phyloP scores from a whole-genome alignment of 2,888 invertebrate species.

The Sialis lutaria region DNA sequence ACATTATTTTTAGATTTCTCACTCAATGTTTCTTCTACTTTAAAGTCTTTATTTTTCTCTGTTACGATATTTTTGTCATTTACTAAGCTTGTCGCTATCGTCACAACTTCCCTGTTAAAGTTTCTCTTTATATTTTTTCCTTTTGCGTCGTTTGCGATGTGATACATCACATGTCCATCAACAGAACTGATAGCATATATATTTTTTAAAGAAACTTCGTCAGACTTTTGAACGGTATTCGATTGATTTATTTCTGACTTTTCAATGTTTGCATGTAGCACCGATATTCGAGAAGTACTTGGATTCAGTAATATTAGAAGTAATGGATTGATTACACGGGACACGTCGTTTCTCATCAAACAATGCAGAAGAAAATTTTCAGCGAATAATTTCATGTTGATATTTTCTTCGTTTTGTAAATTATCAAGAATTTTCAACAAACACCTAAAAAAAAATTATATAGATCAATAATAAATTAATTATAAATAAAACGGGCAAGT shows the following conservation, averaged over 20 bases:
- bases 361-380: slow-evolving; percentile 61
- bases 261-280: slow-evolving; percentile 48
- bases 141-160: slow-evolving; percentile 29
- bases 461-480: not conserved
- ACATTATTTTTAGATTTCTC: slow-evolving; percentile 18
- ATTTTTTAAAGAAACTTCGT: slow-evolving; percentile 28
- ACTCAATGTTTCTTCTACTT: slow-evolving; percentile 15
- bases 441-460: slow-evolving; percentile 31
- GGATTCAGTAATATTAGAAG: slow-evolving; percentile 58
- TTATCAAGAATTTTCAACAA: slow-evolving; percentile 56
- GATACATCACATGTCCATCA: slow-evolving; percentile 58
- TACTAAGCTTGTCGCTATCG: slow-evolving; percentile 23
- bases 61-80: slow-evolving; percentile 22
- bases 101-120: slow-evolving; percentile 16
- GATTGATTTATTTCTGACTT: slow-evolving; percentile 19
- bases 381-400: slow-evolving; percentile 41
- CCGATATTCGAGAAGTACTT: slow-evolving; percentile 63
- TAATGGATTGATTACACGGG: slow-evolving; percentile 60
- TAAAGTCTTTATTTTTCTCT: slow-evolving; percentile 24
- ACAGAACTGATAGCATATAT: slow-evolving; percentile 71
- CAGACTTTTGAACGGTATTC: slow-evolving; percentile 17
- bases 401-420: slow-evolving; percentile 35
- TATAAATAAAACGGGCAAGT: too few relatives aligned
- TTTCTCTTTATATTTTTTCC: slow-evolving; percentile 23
- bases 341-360: slow-evolving; percentile 57